Conservation (phyloP, 2,113 vertebrate species). For the Heterotilapia buettikoferi region DNA sequence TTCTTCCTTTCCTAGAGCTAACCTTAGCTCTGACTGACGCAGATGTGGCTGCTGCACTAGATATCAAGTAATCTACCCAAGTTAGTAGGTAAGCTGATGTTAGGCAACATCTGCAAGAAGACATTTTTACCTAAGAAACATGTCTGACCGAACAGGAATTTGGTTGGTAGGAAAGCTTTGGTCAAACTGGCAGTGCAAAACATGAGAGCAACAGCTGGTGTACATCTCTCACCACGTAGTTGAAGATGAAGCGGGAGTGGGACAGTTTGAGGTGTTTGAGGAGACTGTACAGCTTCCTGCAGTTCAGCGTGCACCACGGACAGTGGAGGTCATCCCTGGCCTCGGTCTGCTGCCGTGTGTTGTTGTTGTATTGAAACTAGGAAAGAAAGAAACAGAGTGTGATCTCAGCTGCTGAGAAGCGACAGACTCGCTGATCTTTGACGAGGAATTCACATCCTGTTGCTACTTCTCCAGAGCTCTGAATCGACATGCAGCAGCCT, state of each 20-base stretch:
- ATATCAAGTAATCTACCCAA: not conserved
- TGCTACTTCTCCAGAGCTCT: not conserved
- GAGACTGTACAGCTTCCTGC: constrained; percentile 94
- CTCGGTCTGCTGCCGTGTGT: constrained; percentile 95
- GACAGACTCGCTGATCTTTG: not conserved
- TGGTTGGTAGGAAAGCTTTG: not conserved
- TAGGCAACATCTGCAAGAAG: not conserved
- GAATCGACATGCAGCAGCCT: not conserved
- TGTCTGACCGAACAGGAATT: not conserved
- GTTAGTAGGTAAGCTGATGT: not conserved
- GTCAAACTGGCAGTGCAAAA: fast-evolving
- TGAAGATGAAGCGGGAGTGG: constrained; percentile 96
- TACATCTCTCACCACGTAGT: constrained; percentile 84
- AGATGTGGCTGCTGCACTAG: fast-evolving
- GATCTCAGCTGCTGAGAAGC: not conserved
- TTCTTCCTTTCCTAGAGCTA: fast-evolving
- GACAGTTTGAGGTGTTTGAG: constrained; percentile 97
- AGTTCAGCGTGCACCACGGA: constrained; percentile 97
- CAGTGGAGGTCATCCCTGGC: constrained; percentile 95
- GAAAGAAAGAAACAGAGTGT: not conserved
- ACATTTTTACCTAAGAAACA: not conserved
- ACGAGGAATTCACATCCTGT: not conserved
- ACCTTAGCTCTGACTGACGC: not conserved
- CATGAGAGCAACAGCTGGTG: fast-evolving
- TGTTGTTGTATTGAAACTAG: constrained; percentile 96